Evolutionary conservation across 1,140 invertebrate genomes (phyloP).

Genomic region (Sipha flava): DNA sequence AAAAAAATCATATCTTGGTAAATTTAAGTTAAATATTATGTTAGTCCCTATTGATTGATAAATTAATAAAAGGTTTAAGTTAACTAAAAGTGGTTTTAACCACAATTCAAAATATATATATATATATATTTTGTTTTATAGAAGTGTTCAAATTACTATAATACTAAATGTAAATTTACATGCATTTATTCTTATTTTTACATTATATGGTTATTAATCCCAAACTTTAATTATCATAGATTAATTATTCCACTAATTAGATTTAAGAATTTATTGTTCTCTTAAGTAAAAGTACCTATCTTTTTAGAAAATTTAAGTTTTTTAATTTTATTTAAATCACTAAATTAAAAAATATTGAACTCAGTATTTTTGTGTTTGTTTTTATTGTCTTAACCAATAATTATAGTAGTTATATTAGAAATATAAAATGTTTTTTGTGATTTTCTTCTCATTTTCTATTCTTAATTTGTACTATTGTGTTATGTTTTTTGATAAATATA

Average conservation of each 20-base stretch:
- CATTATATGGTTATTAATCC: neutral
- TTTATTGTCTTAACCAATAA: neutral
- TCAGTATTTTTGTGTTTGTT: neutral
- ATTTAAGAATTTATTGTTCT: too few relatives aligned
- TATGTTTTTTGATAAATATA: neutral
- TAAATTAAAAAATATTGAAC: neutral
- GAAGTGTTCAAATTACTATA: conserved; percentile 1
- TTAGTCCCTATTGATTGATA: conserved; percentile 1
- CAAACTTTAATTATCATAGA: neutral
- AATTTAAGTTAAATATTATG: neutral
- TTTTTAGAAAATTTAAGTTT: neutral
- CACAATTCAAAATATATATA: neutral
- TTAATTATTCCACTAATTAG: neutral
- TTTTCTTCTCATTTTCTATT: neutral
- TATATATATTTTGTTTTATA: neutral
- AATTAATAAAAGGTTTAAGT: neutral
- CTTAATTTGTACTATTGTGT: neutral
- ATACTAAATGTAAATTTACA: neutral
- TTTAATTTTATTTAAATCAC: neutral
- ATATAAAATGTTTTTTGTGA: neutral
- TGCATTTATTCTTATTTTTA: neutral
- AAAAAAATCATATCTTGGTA: neutral
- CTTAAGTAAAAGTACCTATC: neutral
- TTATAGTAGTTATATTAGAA: neutral
- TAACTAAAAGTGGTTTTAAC: conserved; percentile 16